Percentiles rank a stretch among this genome's conserved stretches.
phyloP scores from a whole-genome alignment of 2,113 vertebrate species.

The Cinclus mexicanus region DNA sequence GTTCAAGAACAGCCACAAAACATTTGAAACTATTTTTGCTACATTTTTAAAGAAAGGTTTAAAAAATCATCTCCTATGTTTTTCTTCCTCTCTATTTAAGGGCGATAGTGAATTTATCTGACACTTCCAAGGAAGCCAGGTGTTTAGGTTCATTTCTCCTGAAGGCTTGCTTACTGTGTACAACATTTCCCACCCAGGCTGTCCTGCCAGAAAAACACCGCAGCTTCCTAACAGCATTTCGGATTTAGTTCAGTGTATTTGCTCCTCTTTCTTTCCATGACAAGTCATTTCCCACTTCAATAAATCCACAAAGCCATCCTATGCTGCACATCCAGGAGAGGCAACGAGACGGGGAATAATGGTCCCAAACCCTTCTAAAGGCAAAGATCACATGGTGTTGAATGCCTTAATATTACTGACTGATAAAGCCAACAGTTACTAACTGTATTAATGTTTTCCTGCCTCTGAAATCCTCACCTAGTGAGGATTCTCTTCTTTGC shows the following conservation, averaged over 20 bases:
- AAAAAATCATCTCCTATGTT: not conserved
- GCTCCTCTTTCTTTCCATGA: not conserved
- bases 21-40: not conserved
- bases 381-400: accelerated
- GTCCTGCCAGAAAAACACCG: not conserved
- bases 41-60: not conserved
- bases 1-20: not conserved
- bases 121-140: not conserved
- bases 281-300: not conserved
- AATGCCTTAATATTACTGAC: not conserved
- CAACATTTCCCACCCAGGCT: not conserved
- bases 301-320: not conserved
- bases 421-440: not conserved
- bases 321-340: not conserved
- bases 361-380: not conserved
- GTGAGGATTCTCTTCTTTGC: not conserved
- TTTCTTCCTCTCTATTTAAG: not conserved
- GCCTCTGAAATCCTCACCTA: not conserved
- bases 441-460: not conserved
- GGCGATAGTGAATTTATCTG: not conserved
- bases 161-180: not conserved
- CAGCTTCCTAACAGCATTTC: not conserved
- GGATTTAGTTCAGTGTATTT: not conserved
- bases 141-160: not conserved
- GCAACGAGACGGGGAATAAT: not conserved